Evolutionary conservation across 2,797 vertebrate species (phyloP).

Genomic region (Phoeniculus purpureus): DNA sequence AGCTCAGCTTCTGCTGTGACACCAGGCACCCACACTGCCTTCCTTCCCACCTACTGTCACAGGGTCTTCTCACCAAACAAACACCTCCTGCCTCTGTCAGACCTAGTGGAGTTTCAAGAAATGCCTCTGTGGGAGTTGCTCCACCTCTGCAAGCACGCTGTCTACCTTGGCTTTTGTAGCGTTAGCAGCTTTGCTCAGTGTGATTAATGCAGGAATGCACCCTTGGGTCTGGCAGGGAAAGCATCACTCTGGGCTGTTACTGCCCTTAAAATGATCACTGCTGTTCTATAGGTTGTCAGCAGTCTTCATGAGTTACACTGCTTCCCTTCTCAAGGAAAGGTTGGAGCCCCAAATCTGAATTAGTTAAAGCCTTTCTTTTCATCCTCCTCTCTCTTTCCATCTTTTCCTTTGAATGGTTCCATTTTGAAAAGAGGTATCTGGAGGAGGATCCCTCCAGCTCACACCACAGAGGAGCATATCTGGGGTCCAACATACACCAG

Average conservation of each 20-base stretch:
- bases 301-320: not conserved
- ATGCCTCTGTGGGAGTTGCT: not conserved
- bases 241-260: slow-evolving; percentile 14
- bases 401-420: not conserved
- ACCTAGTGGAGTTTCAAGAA: not conserved
- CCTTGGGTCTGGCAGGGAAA: not conserved
- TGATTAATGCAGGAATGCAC: slow-evolving; percentile 10
- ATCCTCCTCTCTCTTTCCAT: not conserved
- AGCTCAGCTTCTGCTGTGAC: not conserved
- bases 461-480: not conserved
- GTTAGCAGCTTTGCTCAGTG: not conserved
- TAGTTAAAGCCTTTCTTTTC: not conserved
- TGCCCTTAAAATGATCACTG: not conserved
- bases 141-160: not conserved
- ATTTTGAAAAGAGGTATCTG: not conserved
- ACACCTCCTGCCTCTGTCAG: not conserved
- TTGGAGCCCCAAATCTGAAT: not conserved
- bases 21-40: not conserved
- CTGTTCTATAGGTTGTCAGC: not conserved
- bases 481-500: not conserved
- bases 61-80: not conserved
- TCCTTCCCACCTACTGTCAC: not conserved
- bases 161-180: not conserved
- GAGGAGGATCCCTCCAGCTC: not conserved
- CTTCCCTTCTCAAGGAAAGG: not conserved